Evolutionary conservation across 35 echinoderm and acorn worm species (phyloP).

Genomic region (Lytechinus pictus): DNA sequence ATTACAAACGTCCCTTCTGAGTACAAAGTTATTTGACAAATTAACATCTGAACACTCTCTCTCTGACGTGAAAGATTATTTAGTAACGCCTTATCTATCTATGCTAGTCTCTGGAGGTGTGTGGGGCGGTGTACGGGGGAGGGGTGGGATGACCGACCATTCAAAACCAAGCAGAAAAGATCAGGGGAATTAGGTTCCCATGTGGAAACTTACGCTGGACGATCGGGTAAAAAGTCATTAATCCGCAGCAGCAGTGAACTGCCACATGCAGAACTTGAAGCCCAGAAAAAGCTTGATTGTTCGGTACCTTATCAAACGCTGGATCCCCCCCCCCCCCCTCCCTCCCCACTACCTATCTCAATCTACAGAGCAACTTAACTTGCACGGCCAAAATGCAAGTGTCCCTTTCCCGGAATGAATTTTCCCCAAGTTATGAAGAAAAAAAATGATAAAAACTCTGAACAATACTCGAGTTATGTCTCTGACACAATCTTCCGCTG

Average conservation of each 20-base stretch:
- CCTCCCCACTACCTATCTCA: neutral
- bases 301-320: neutral
- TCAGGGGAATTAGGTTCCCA: neutral
- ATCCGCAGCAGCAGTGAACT: neutral
- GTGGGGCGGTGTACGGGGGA: neutral
- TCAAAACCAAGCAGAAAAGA: neutral
- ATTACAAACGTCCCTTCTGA: constrained; percentile 50
- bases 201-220: neutral
- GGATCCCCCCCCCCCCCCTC: no score
- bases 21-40: constrained; percentile 40
- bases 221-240: neutral
- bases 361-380: neutral
- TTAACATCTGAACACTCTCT: constrained; percentile 19
- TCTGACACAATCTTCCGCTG: neutral
- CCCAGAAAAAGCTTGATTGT: neutral
- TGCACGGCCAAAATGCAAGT: neutral
- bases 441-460: neutral
- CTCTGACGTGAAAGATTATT: constrained; percentile 19
- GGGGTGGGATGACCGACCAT: neutral
- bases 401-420: neutral
- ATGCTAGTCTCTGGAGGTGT: neutral
- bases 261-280: neutral
- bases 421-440: neutral
- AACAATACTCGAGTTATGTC: neutral
- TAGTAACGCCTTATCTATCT: neutral